These are phyloP conservation scores for Equus przewalskii DNA, from an alignment of 2,113 vertebrate genomes.

Conservation along the genomic window DNA sequence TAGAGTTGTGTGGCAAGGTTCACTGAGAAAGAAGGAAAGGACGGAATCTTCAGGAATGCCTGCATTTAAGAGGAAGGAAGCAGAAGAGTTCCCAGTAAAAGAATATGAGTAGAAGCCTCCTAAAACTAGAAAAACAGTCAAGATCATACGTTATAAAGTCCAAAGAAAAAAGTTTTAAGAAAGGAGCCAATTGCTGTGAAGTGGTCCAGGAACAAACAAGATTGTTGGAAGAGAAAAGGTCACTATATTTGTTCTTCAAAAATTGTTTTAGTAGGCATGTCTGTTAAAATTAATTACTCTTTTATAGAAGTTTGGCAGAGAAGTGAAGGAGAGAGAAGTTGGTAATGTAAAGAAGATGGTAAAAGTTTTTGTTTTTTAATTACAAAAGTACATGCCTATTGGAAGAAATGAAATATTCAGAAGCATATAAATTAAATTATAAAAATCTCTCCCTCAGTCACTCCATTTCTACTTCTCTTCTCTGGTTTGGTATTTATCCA, in stretches of 20 bases:
- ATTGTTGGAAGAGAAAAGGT: neutral
- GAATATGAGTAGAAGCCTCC: neutral
- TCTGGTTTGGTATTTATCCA: conserved; percentile 44
- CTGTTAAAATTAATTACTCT: neutral
- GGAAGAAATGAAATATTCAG: neutral
- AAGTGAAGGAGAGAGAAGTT: neutral
- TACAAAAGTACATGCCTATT: neutral
- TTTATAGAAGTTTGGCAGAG: conserved; percentile 11
- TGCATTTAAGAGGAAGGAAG: neutral
- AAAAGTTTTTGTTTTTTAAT: conserved; percentile 6
- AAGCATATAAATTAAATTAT: conserved; percentile 42
- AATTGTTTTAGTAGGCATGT: neutral
- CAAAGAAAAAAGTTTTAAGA: neutral
- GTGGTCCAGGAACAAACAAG: neutral
- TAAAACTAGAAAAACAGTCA: neutral
- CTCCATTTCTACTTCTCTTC: neutral
- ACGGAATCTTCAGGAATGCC: neutral
- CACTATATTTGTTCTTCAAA: conserved; percentile 21
- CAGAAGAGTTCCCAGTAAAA: neutral
- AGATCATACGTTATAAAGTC: neutral
- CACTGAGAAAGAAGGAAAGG: neutral
- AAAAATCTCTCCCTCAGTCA: neutral
- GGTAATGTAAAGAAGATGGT: neutral
- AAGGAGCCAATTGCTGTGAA: neutral
- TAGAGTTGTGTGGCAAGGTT: neutral